Evolutionary conservation across 2,113 vertebrate genomes (phyloP).

Genomic region (Cyphomyrus plagiostoma): DNA sequence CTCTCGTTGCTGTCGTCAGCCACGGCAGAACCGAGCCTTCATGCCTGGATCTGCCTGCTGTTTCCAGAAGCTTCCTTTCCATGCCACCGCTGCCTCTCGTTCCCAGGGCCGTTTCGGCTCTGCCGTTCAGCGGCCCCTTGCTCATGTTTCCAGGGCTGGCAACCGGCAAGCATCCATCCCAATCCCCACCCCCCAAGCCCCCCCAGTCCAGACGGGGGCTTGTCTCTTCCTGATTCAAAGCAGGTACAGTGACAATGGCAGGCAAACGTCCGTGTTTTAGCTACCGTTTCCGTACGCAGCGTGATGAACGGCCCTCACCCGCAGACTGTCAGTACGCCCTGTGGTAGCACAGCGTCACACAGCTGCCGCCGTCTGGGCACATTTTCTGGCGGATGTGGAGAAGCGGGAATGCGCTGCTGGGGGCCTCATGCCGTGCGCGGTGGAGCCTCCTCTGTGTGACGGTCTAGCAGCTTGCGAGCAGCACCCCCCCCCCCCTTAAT

Average conservation of each 20-base stretch:
- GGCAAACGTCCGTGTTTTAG: not conserved
- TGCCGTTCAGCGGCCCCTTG: slow-evolving; percentile 9
- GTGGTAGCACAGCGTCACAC: no score
- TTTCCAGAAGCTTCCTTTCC: slow-evolving; percentile 11
- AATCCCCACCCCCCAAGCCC: not conserved
- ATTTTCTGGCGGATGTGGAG: not conserved
- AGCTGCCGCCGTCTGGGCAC: no score
- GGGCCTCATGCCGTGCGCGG: slow-evolving; percentile 17
- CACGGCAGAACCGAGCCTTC: no score
- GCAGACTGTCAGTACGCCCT: not conserved
- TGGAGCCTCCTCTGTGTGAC: slow-evolving; percentile 39
- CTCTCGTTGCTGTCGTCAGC: not conserved
- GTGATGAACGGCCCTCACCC: not conserved
- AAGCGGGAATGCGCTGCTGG: not conserved
- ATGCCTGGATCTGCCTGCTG: slow-evolving; percentile 26
- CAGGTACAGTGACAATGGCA: not conserved
- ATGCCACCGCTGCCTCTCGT: slow-evolving; percentile 9
- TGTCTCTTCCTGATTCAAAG: slow-evolving; percentile 63
- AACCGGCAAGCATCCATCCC: slow-evolving; percentile 44
- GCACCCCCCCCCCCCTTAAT: slow-evolving; percentile 41
- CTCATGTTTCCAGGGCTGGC: slow-evolving; percentile 39
- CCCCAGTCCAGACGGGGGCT: not conserved
- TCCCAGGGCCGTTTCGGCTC: slow-evolving; percentile 18
- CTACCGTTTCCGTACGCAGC: not conserved
- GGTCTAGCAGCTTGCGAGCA: slow-evolving; percentile 44